Evolutionary conservation across 2,113 vertebrate genomes (phyloP).

Genomic region (Eudyptes chrysolophus): DNA sequence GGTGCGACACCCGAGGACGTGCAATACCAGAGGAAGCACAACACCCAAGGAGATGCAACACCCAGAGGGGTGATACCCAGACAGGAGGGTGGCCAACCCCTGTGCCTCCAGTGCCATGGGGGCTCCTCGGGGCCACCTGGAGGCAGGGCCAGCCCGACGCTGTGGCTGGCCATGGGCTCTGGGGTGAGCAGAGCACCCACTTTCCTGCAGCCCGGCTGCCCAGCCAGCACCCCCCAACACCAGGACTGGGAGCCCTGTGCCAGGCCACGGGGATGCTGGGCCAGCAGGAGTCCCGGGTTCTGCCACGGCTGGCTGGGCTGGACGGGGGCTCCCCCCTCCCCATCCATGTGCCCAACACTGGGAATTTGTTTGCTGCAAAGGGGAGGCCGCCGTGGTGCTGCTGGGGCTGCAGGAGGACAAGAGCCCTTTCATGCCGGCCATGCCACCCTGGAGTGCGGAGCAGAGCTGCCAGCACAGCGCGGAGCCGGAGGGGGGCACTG

Average conservation of each 20-base stretch:
- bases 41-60: fast-evolving
- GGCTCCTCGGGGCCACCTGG: neutral
- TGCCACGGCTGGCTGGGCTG: fast-evolving
- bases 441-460: neutral
- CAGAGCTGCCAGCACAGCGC: fast-evolving
- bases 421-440: neutral
- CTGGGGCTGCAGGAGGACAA: conserved; percentile 1
- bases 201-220: neutral
- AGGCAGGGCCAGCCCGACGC: neutral
- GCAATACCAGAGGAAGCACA: neutral
- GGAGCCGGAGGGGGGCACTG: fast-evolving
- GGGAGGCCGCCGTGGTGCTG: neutral
- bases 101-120: neutral
- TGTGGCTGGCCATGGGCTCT: fast-evolving
- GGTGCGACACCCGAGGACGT: neutral
- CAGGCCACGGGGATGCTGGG: fast-evolving
- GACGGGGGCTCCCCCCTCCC: neutral
- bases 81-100: neutral
- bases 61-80: neutral
- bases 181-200: neutral
- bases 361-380: neutral
- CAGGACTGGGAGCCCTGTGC: neutral
- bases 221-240: neutral
- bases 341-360: neutral
- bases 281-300: neutral